A percentile compares a stretch with the other conserved stretches of the same genome.
Conservation (phyloP, 2,888 invertebrate genomes). For the Anthrax anthrax region DNA sequence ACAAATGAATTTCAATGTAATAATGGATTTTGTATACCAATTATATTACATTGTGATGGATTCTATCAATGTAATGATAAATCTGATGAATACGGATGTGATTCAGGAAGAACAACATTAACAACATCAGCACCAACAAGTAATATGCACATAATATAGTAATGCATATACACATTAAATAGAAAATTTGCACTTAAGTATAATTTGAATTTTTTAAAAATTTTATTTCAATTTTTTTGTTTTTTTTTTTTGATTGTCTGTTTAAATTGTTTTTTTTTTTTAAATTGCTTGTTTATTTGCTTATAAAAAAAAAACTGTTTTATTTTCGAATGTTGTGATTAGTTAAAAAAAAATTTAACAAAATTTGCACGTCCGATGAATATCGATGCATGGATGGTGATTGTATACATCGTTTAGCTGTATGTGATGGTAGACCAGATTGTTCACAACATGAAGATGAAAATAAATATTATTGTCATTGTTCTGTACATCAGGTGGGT, state of each 20-base stretch:
- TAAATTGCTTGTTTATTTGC: too few relatives aligned
- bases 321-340: too few relatives aligned
- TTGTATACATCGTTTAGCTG: slow-evolving; percentile 62
- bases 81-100: slow-evolving; percentile 42
- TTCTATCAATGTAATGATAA: slow-evolving; percentile 44
- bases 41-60: slow-evolving; percentile 39
- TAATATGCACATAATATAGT: too few relatives aligned
- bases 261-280: too few relatives aligned
- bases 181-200: too few relatives aligned
- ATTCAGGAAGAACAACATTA: slow-evolving; percentile 7
- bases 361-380: slow-evolving; percentile 31
- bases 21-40: slow-evolving; percentile 45
- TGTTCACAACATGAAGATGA: slow-evolving; percentile 55
- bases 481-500: slow-evolving; percentile 31
- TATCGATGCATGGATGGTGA: slow-evolving; percentile 44
- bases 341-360: slow-evolving; percentile 1
- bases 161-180: too few relatives aligned
- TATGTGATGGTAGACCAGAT: slow-evolving; percentile 71
- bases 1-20: slow-evolving; percentile 44
- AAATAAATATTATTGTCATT: slow-evolving; percentile 34
- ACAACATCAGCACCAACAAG: slow-evolving; percentile 7
- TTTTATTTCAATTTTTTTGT: too few relatives aligned
- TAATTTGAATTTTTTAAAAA: too few relatives aligned
- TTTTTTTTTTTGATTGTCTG: too few relatives aligned
- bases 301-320: too few relatives aligned